Conservation (phyloP, 2,888 invertebrate genomes). For the Drosophila setosimentum region DNA sequence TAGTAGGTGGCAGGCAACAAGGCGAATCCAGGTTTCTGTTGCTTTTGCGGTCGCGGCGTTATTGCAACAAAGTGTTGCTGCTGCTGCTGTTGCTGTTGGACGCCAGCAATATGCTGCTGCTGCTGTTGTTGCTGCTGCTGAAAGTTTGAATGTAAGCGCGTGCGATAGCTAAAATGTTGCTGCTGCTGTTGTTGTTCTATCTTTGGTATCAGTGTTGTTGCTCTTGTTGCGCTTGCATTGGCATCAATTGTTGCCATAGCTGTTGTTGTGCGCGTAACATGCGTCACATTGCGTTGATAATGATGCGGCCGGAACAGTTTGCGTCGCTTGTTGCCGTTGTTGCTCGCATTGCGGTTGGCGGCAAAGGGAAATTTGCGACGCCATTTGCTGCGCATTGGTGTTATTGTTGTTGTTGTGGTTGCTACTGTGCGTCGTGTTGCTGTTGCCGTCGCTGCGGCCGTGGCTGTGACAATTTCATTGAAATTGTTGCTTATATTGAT, state of each 20-base stretch:
- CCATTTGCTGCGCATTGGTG: constrained; percentile 70
- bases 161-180: constrained; percentile 63
- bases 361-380: constrained; percentile 69
- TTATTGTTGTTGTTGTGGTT: constrained; percentile 39
- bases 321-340: constrained; percentile 69
- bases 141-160: constrained; percentile 60
- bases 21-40: constrained; percentile 57
- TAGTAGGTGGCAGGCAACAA: constrained; percentile 59
- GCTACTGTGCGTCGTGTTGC: constrained; percentile 39
- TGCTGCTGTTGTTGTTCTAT: constrained; percentile 53
- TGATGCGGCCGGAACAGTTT: constrained; percentile 63
- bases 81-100: constrained; percentile 52
- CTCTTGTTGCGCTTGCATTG: constrained; percentile 52
- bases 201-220: constrained; percentile 61
- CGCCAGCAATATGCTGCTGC: constrained; percentile 47
- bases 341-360: constrained; percentile 44
- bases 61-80: constrained; percentile 55
- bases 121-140: constrained; percentile 59
- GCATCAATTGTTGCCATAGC: constrained; percentile 55
- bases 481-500: constrained; percentile 73
- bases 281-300: constrained; percentile 70
- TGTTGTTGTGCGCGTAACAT: constrained; percentile 75
- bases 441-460: constrained; percentile 44
- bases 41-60: constrained; percentile 54
- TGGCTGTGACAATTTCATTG: constrained; percentile 76